phyloP scores from a whole-genome alignment of 2,113 vertebrate genomes.

The Pelecanus crispus region DNA sequence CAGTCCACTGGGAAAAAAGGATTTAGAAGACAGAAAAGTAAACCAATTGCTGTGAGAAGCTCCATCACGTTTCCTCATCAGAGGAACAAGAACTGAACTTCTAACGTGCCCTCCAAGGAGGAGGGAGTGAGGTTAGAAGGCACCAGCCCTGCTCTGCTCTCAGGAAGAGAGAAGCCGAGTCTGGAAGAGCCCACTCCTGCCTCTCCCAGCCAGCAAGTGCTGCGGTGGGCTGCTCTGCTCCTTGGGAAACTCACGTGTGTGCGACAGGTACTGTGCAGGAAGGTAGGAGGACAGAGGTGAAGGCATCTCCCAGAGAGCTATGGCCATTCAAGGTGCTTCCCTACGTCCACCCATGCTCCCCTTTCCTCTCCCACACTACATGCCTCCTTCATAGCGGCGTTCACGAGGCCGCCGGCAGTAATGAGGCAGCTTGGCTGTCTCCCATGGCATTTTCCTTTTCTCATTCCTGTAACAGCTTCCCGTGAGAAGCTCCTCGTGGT shows the following conservation, averaged over 20 bases:
- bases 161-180: not conserved
- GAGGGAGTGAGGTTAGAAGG: not conserved
- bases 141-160: not conserved
- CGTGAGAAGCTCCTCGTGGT: not conserved
- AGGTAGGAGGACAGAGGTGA: not conserved
- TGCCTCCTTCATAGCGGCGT: accelerated
- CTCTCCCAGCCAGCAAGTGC: not conserved
- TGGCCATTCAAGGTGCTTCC: not conserved
- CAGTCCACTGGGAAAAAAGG: not conserved
- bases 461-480: not conserved
- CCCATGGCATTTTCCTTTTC: not conserved
- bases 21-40: not conserved
- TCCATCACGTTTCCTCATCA: not conserved
- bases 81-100: not conserved
- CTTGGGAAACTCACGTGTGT: not conserved
- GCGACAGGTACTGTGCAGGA: not conserved
- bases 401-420: not conserved
- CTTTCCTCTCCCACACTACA: accelerated
- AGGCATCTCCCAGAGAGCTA: accelerated
- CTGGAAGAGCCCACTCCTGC: not conserved
- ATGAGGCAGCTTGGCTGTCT: not conserved
- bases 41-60: not conserved
- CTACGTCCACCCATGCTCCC: accelerated
- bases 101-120: not conserved
- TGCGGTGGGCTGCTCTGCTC: not conserved